A percentile compares a stretch with the other conserved stretches of the same genome.
Evolutionary conservation across 2,113 vertebrate genomes (phyloP).

Genomic region (Lophotis ruficrista): DNA sequence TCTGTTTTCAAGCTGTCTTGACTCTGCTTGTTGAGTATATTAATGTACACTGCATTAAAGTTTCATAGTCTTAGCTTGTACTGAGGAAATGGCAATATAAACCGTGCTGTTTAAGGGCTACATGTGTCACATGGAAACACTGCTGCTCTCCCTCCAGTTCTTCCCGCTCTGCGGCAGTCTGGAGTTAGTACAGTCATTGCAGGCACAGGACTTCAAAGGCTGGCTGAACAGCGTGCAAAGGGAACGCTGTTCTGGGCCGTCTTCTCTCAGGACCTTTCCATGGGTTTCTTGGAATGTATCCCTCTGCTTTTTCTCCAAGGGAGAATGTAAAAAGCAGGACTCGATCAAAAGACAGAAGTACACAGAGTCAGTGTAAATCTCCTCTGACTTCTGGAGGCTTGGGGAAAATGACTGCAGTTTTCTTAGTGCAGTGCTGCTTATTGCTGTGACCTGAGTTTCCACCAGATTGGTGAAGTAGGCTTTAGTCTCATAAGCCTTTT

Average conservation of each 20-base stretch:
- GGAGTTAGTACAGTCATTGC: background rate
- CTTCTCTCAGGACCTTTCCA: background rate
- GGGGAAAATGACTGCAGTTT: background rate
- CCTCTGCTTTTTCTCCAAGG: background rate
- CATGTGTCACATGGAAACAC: background rate
- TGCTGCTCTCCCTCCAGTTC: background rate
- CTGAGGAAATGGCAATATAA: background rate
- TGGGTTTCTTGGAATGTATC: background rate
- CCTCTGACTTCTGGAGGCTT: background rate
- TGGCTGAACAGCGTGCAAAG: background rate
- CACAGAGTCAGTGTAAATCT: background rate
- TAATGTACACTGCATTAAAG: background rate
- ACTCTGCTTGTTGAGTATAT: background rate
- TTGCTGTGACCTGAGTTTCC: background rate
- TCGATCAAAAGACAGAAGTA: background rate
- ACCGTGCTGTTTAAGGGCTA: accelerated
- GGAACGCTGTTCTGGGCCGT: accelerated
- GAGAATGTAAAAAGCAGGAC: background rate
- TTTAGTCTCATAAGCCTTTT: background rate
- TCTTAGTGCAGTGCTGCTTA: background rate
- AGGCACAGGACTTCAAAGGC: background rate
- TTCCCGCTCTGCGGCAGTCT: accelerated
- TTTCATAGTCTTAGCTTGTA: background rate
- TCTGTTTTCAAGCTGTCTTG: background rate
- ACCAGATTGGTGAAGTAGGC: background rate